Percentiles rank a stretch among this genome's conserved stretches.
Conservation (phyloP, 2,797 vertebrate species). For the Alosa sapidissima region DNA sequence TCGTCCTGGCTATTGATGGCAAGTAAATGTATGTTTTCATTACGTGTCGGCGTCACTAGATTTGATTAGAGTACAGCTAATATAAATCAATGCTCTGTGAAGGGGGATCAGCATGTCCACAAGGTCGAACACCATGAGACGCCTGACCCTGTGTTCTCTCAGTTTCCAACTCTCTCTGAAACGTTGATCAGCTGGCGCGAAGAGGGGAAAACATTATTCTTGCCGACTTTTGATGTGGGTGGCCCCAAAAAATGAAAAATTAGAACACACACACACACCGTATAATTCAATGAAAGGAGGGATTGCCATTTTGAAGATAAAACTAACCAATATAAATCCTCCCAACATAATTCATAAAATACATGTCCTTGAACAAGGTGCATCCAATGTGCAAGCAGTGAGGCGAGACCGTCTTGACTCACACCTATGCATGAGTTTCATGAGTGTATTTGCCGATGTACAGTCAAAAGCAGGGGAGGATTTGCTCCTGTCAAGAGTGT, state of each 20-base stretch:
- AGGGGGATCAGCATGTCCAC: neutral
- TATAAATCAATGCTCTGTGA: constrained; percentile 9
- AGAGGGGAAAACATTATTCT: neutral
- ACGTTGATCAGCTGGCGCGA: neutral
- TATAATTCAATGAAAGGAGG: neutral
- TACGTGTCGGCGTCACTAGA: neutral
- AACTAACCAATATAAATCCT: constrained; percentile 46
- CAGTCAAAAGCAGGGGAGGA: neutral
- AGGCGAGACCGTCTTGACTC: neutral
- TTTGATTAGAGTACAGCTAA: neutral
- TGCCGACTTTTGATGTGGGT: neutral
- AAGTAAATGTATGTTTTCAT: constrained; percentile 12
- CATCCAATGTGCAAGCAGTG: neutral
- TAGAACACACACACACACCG: neutral
- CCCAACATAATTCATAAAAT: constrained; percentile 39
- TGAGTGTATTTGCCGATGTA: neutral
- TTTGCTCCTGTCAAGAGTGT: neutral
- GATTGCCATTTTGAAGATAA: neutral
- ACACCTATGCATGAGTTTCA: neutral
- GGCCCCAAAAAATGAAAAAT: neutral
- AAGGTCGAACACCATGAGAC: neutral
- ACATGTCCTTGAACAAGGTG: neutral
- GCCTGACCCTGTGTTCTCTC: neutral
- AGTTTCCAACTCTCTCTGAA: neutral
- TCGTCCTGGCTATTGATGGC: neutral